Conservation (phyloP, 2,113 vertebrate species). For the Puffinus mauretanicus region DNA sequence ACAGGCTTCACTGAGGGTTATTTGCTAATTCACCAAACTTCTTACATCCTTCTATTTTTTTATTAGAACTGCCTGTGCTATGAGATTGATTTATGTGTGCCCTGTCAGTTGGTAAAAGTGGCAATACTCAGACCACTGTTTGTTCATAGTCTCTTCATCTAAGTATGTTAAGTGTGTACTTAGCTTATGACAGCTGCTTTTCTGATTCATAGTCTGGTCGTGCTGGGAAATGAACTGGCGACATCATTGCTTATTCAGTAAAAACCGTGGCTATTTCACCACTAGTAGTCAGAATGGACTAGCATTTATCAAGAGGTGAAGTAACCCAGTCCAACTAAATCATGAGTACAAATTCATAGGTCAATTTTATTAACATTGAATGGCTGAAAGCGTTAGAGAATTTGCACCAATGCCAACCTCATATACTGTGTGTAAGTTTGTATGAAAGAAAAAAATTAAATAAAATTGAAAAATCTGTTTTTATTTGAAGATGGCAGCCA, state of each 20-base stretch:
- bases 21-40: background rate
- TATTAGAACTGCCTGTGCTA: background rate
- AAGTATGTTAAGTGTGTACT: background rate
- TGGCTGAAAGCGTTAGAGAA: background rate
- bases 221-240: background rate
- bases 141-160: background rate
- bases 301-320: background rate
- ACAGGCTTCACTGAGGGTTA: background rate
- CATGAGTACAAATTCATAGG: background rate
- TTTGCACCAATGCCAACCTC: background rate
- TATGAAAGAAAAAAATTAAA: background rate
- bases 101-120: background rate
- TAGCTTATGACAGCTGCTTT: background rate
- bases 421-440: background rate
- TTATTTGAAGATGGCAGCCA: conserved; percentile 82
- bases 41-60: background rate
- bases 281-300: background rate
- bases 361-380: background rate
- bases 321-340: background rate
- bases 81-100: background rate
- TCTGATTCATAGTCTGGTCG: background rate
- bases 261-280: background rate
- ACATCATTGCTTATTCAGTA: background rate
- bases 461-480: background rate
- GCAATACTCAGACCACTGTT: background rate